Evolutionary conservation across 2,888 invertebrate genomes (phyloP), one percentile per base, ranked within the genome.

Genomic region (Dynastes maya): DNA sequence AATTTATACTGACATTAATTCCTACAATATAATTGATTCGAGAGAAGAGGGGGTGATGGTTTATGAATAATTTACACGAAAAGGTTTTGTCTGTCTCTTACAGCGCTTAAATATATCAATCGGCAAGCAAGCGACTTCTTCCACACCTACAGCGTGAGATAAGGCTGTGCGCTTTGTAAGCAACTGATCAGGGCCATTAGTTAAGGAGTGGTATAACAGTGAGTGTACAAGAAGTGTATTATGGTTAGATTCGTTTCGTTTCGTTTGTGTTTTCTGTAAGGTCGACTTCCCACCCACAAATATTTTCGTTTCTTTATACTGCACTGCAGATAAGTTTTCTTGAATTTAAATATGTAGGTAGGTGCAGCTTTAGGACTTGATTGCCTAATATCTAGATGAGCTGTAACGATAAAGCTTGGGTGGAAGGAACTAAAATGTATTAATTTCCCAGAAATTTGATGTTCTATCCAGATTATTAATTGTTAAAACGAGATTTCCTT

Each of bases 201-300:
- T 72, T 58, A 72, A 72, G 72, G 72, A 72, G 72, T 72, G 72
- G 72, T 72, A 72, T 22, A 45, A 55, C 55, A 55, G 55, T 55
- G 55, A 55, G 72, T 58, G 72, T 53, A 53, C 22, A 58, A 37
- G 58, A 72, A n/a, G 58, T 40, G 58, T 58, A 72, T 70, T 72
- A 58, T 72, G 51, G 58, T 72, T 72, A 61, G 72, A 58, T 58
- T 72, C 37, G 72, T 58, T 67, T 45, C 67, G 67, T 67, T 67
- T 45, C 67, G 45, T 64, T 67, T 67, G 27, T 49, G 22, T 67
- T 72, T 72, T 55, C 72, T 58, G 58, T 72, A 72, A 72, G 72
- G 72, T 72, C 72, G 72, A 37, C 72, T 72, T 72, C 72, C 72
- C 72, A 72, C 72, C 72, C 72, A 72, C 58, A 72, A 72, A 72